Percentiles rank a stretch among this genome's conserved stretches.
phyloP scores from a whole-genome alignment of 2,113 vertebrate species.

The Athene noctua region DNA sequence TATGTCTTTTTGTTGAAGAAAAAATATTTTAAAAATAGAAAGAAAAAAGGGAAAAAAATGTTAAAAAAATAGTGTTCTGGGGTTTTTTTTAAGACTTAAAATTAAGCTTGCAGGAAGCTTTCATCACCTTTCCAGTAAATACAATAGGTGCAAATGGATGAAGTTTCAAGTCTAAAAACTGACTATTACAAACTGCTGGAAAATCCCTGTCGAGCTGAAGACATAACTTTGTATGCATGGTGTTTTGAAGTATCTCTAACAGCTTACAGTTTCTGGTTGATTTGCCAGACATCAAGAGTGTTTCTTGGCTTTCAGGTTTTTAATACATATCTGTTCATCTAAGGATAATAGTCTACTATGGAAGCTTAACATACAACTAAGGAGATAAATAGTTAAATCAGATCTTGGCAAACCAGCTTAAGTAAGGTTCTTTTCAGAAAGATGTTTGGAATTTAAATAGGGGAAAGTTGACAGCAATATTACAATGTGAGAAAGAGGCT shows the following conservation, averaged over 20 bases:
- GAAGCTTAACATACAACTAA: not conserved
- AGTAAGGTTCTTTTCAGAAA: not conserved
- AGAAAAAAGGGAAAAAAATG: not conserved
- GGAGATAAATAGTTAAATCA: not conserved
- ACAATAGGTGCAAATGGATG: not conserved
- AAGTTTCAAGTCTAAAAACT: not conserved
- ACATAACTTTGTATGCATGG: not conserved
- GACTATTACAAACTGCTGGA: not conserved
- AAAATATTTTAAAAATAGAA: not conserved
- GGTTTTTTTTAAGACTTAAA: not conserved
- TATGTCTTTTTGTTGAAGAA: not conserved
- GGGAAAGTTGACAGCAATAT: not conserved
- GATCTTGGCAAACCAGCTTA: not conserved
- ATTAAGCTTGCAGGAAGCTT: not conserved
- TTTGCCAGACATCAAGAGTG: not conserved
- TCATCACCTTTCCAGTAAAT: not conserved
- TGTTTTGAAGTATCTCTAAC: not conserved
- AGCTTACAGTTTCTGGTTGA: not conserved
- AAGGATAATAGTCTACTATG: not conserved
- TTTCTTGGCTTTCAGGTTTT: not conserved
- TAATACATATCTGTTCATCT: not conserved
- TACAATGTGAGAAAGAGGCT: not conserved
- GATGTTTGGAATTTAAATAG: not conserved
- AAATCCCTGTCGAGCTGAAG: not conserved
- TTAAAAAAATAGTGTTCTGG: not conserved